Conservation (phyloP, 2,113 vertebrate species). For the Corythoichthys intestinalis region DNA sequence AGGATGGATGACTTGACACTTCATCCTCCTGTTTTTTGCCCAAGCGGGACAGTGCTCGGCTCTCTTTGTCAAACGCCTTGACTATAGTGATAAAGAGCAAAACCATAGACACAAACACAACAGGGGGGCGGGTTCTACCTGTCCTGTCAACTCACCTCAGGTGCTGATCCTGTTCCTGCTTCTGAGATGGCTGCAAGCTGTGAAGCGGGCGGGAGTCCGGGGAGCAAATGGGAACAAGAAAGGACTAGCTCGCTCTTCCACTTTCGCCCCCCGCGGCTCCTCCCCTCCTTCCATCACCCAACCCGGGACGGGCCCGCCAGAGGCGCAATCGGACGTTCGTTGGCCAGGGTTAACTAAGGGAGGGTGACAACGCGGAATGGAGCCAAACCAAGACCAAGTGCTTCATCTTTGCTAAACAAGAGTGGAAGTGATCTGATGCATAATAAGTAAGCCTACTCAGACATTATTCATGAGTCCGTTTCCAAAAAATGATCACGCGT, state of each 20-base stretch:
- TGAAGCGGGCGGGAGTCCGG: conserved; percentile 31
- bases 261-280: conserved; percentile 42
- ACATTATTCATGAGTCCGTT: conserved; percentile 37
- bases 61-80: conserved; percentile 1
- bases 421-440: conserved; percentile 50
- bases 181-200: conserved; percentile 18
- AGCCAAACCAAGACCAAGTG: conserved; percentile 24
- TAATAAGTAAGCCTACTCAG: conserved; percentile 40
- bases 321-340: conserved; percentile 44
- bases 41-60: background rate
- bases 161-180: conserved; percentile 7
- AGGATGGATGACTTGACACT: conserved; percentile 7
- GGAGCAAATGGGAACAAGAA: conserved; percentile 35
- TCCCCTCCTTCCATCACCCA: conserved; percentile 28
- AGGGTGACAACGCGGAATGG: conserved; percentile 43
- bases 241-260: conserved; percentile 49
- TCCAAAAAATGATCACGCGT: background rate
- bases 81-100: conserved; percentile 8
- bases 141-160: conserved; percentile 50
- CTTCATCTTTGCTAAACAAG: conserved; percentile 8
- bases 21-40: conserved; percentile 3
- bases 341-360: conserved; percentile 50
- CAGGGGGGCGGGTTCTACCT: conserved; percentile 9
- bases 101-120: background rate
- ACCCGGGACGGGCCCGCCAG: conserved; percentile 34